Percentiles rank a stretch among this genome's conserved stretches.
These are phyloP conservation scores for Philypnodon macrostomus DNA, from an alignment of 2,797 vertebrate species.

Conservation along the genomic window DNA sequence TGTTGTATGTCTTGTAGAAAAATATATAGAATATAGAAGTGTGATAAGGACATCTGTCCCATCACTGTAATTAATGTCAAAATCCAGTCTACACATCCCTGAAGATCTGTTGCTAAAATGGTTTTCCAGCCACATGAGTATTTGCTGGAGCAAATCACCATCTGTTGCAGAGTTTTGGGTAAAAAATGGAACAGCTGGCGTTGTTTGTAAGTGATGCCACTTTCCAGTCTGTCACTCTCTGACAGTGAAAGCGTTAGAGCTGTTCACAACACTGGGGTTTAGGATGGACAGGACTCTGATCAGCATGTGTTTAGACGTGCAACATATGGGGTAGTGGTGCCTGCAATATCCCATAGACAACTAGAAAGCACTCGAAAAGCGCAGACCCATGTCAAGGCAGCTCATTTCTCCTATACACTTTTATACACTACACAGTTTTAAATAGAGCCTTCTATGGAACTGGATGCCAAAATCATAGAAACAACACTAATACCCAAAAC, in stretches of 20 bases:
- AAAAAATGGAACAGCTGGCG: slow-evolving; percentile 18
- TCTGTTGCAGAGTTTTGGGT: slow-evolving; percentile 28
- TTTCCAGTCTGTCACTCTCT: slow-evolving; percentile 24
- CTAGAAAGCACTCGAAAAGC: no score
- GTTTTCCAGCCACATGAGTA: slow-evolving; percentile 10
- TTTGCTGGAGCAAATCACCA: slow-evolving; percentile 28
- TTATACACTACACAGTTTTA: no score
- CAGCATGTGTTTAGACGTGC: not conserved
- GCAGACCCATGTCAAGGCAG: no score
- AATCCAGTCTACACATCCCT: slow-evolving; percentile 3
- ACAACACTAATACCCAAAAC: no score
- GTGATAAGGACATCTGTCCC: slow-evolving; percentile 13
- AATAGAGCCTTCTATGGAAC: no score
- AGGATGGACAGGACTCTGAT: not conserved
- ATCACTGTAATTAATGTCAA: slow-evolving; percentile 14
- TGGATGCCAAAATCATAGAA: no score
- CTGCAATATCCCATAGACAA: no score
- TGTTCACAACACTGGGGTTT: not conserved
- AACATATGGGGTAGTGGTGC: not conserved
- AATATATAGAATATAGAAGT: not conserved
- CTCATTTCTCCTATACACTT: no score
- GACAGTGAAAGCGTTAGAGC: slow-evolving; percentile 12
- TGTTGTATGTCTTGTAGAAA: not conserved
- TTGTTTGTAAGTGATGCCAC: slow-evolving; percentile 8
- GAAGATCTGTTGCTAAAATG: slow-evolving; percentile 10